Percentiles rank a stretch among this genome's conserved stretches.
Evolutionary conservation across 2,113 vertebrate genomes (phyloP).

Genomic region (Coryphaenoides rupestris): DNA sequence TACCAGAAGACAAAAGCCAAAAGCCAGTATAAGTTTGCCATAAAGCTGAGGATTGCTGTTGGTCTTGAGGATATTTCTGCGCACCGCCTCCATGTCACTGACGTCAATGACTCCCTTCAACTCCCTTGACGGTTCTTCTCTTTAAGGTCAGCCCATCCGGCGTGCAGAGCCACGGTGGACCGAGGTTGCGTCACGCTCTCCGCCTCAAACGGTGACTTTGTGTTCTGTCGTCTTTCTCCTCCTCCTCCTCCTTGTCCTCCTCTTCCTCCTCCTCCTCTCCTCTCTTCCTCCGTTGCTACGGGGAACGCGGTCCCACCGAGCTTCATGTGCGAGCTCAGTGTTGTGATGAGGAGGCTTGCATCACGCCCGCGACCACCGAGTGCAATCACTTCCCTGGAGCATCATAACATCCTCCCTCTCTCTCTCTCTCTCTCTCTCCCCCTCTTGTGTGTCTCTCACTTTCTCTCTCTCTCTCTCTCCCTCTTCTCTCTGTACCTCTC

Average conservation of each 20-base stretch:
- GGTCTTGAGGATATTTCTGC: too few relatives aligned
- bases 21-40: too few relatives aligned
- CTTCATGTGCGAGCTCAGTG: background rate
- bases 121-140: constrained; percentile 14
- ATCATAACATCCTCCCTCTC: constrained; percentile 17
- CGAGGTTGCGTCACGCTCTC: constrained; percentile 28
- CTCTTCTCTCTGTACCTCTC: background rate
- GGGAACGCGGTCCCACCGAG: constrained; percentile 18
- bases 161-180: constrained; percentile 10
- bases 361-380: constrained; percentile 39
- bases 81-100: too few relatives aligned
- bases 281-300: constrained; percentile 18
- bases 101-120: too few relatives aligned
- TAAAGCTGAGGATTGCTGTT: too few relatives aligned
- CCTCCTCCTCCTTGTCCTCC: too few relatives aligned
- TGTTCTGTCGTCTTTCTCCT: constrained; percentile 13
- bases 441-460: too few relatives aligned
- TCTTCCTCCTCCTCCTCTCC: too few relatives aligned
- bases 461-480: too few relatives aligned
- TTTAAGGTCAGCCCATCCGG: constrained; percentile 31
- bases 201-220: background rate
- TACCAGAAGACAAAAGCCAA: too few relatives aligned
- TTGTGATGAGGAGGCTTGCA: constrained; percentile 42
- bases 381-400: constrained; percentile 36
- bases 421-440: background rate